Base-by-base conservation (phyloP, 2,888 invertebrate species). In the Ophraella communa region DNA sequence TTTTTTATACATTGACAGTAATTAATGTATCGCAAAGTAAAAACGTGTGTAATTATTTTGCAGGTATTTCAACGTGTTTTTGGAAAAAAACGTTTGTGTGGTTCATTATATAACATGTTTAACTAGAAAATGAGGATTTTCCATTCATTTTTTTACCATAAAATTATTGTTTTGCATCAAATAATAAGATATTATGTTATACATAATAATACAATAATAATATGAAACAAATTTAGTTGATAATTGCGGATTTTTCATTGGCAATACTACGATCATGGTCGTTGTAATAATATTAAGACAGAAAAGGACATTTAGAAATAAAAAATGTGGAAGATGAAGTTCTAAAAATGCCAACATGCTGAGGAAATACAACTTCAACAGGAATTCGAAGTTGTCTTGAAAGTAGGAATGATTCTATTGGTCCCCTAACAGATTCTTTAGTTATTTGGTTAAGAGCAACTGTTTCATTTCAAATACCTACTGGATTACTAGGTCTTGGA, bases 351-450 rank as follows among this genome's bases (percentile, higher is more conserved):
- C n/a, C n/a, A n/a, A n/a, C 82, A 53, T 78, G 81, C 67, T 80
- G 79, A 5, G 81, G 80, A 64, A n/a, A n/a, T n/a, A n/a, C n/a
- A n/a, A n/a, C n/a, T n/a, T n/a, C 79, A 79, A 64, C 79, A 80
- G 62, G n/a, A n/a, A n/a, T n/a, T n/a, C n/a, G n/a, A n/a, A n/a
- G n/a, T n/a, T n/a, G n/a, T n/a, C n/a, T 79, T 5, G 80, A 81
- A 2, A 80, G 76, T 49, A 82, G 69, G 62, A 82, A 81, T 3
- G 79, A 78, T 69, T 81, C 81, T 45, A 82, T 67, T 1, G 81
- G 81, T 8, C 81, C 81, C 80, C 81, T 78, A 10, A 77, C 77
- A 3, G 77, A 77, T 62, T 78, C 78, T 70, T 77, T 78, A 10
- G 78, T 77, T 56, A 70, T 74, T 21, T 72, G 73, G 7, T 73